Evolutionary conservation across 2,113 vertebrate species (phyloP).

Genomic region (Castor canadensis): DNA sequence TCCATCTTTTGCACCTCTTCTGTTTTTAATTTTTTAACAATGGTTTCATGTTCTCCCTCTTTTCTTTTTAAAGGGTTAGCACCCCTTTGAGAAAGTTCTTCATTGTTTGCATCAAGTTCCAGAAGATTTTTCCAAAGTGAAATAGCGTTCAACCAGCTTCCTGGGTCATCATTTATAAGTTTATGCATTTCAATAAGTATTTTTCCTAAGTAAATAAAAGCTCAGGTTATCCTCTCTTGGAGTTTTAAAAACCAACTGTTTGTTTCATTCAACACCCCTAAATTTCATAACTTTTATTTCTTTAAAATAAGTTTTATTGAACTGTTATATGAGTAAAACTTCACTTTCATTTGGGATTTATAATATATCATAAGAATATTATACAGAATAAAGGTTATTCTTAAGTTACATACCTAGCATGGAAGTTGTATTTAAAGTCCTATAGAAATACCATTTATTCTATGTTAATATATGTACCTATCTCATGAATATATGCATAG

Average conservation of each 20-base stretch:
- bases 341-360: constrained; percentile 17
- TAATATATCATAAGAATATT: constrained; percentile 1
- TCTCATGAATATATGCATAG: background rate
- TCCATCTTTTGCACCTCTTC: constrained; percentile 7
- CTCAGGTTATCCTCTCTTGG: background rate
- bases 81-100: background rate
- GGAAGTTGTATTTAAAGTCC: constrained; percentile 31
- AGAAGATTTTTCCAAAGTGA: constrained; percentile 81
- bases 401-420: background rate
- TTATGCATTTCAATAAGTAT: constrained; percentile 77
- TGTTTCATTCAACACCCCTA: background rate
- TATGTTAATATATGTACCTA: background rate
- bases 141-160: constrained; percentile 78
- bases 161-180: constrained; percentile 77
- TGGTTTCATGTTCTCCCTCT: constrained; percentile 43
- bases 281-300: constrained; percentile 30
- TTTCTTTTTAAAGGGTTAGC: constrained; percentile 77
- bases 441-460: background rate
- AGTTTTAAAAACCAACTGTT: background rate
- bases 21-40: constrained; percentile 74
- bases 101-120: background rate
- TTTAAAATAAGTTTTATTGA: constrained; percentile 32
- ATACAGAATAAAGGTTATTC: constrained; percentile 17
- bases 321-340: background rate
- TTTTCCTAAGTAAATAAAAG: constrained; percentile 80